Base-by-base conservation (phyloP, 2,113 vertebrate genomes). In the Atlantisia rogersi region DNA sequence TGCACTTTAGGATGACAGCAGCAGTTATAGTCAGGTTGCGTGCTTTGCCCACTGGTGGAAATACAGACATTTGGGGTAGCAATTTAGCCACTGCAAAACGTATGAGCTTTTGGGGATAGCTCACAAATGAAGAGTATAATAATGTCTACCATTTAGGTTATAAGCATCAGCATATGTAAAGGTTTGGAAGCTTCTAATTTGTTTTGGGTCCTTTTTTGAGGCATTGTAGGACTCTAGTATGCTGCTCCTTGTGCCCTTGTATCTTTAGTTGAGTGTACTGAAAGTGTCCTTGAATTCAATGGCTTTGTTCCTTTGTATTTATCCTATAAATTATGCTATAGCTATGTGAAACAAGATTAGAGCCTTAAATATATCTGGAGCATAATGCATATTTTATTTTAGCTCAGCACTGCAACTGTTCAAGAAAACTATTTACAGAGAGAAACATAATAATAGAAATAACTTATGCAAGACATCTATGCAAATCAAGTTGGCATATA, bases 311-410 rank as follows among this genome's bases (percentile, higher is more conserved):
- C 25, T 93, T 84, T 69, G 65, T 6, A 32, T 80, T 95, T 94
- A 32, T 93, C 25, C 40, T 91, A 48, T 64, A 70, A 80, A 92
- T 90, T 63, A 71, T 44, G 44, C 63, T 92, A 40, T 3, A 52
- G 64, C 56, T 94, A 62, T 39, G 67, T 65, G 84, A 90, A 94
- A 82, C 24, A 83, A 65, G 74, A 93, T 88, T 92, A 88, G n/a
- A 86, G 37, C 55, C 63, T 62, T 97, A 90, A 95, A 94, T 91
- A 92, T 81, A 96, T 82, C 92, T 91, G 58, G 60, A 89, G 26
- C 65, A 60, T 60, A 91, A 89, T 82, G 68, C 73, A 63, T 88
- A 93, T 87, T 88, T 91, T 94, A 82, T 87, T 88, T 91, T 94
- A 82, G 26, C 64, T 96, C 74, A 78, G 55, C 16, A 40, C 64